A percentile compares a stretch with the other conserved stretches of the same genome.
Conservation (phyloP, 2,888 invertebrate genomes). For the Chymomyza procnemis region DNA sequence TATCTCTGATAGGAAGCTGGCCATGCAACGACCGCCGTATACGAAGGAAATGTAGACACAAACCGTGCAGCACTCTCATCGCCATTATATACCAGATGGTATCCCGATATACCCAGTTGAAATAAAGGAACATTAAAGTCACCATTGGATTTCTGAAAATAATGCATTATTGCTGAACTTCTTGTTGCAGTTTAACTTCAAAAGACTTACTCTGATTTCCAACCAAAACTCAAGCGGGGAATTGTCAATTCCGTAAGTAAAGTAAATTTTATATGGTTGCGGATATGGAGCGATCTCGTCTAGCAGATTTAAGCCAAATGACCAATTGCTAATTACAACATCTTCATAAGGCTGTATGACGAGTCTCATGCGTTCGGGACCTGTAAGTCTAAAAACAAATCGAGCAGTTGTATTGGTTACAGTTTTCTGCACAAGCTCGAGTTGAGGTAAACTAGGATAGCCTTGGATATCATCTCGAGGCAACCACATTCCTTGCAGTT, state of each 20-base stretch:
- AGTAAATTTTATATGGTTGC: conserved; percentile 60
- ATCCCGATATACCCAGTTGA: conserved; percentile 78
- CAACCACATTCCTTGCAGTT: conserved; percentile 51
- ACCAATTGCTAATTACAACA: conserved; percentile 62
- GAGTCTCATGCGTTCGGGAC: conserved; percentile 66
- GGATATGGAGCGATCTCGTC: conserved; percentile 33
- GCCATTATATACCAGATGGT: conserved; percentile 77
- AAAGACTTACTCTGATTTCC: no score
- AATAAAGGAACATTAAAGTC: conserved; percentile 47
- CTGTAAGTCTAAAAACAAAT: conserved; percentile 54
- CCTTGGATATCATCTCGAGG: conserved; percentile 41
- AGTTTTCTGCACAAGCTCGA: conserved; percentile 55
- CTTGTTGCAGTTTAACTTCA: no score
- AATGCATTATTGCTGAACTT: no score
- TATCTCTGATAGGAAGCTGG: conserved; percentile 79
- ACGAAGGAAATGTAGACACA: conserved; percentile 79
- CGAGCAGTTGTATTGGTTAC: conserved; percentile 38
- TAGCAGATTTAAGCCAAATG: conserved; percentile 55
- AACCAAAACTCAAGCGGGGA: conserved; percentile 52
- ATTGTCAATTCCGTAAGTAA: conserved; percentile 55
- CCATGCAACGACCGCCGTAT: conserved; percentile 79
- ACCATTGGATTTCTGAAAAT: no score
- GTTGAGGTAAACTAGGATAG: conserved; percentile 44
- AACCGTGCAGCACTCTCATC: conserved; percentile 78
- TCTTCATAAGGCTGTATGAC: conserved; percentile 60